Conservation (phyloP, 2,113 vertebrate species). For the Oncorhynchus tshawytscha region DNA sequence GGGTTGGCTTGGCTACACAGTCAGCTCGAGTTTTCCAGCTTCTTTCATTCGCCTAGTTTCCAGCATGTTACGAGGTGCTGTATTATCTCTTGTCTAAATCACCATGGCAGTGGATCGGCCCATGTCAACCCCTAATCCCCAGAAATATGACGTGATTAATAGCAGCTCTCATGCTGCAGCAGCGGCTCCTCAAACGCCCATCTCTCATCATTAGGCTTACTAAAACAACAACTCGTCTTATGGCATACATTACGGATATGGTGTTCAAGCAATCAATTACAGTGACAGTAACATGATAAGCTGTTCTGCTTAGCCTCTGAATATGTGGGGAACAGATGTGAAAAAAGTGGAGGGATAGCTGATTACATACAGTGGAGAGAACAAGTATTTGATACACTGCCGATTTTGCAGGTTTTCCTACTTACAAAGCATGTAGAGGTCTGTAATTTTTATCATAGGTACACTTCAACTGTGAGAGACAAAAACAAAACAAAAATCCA, state of each 20-base stretch:
- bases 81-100: neutral
- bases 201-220: neutral
- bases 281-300: neutral
- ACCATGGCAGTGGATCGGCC: neutral
- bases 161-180: neutral
- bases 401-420: too few species aligned
- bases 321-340: neutral
- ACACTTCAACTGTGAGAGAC: too few species aligned
- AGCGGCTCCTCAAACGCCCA: neutral
- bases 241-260: neutral
- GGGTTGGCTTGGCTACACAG: constrained; percentile 5
- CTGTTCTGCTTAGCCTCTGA: neutral
- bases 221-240: neutral
- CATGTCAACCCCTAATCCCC: too few species aligned
- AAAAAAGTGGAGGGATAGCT: neutral
- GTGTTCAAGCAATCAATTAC: neutral
- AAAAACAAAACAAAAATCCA: too few species aligned
- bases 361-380: neutral
- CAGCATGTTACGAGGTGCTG: constrained; percentile 9
- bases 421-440: too few species aligned
- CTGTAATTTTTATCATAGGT: too few species aligned
- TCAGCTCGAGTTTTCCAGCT: constrained; percentile 25
- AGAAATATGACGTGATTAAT: neutral
- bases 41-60: constrained; percentile 15
- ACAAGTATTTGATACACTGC: too few species aligned